These are phyloP conservation scores for Colletes collaris DNA, from an alignment of 2,888 invertebrate species.

Conservation along the genomic window DNA sequence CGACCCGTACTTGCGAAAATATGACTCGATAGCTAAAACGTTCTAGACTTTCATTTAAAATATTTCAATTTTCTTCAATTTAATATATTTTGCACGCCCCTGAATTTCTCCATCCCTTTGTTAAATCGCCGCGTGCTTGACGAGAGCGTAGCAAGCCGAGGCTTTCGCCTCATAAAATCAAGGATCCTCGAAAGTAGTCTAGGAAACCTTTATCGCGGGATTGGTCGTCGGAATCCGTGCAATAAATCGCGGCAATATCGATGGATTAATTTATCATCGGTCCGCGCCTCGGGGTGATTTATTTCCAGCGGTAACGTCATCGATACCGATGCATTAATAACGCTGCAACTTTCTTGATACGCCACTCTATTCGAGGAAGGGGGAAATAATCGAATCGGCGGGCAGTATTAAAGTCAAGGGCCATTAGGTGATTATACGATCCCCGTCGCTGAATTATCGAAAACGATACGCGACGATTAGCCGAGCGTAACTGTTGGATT, in stretches of 20 bases:
- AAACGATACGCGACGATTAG: neutral
- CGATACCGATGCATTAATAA: constrained; percentile 57
- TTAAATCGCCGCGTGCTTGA: no score
- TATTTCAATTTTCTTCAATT: no score
- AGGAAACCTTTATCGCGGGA: constrained; percentile 31
- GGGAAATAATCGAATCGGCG: constrained; percentile 37
- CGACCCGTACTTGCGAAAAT: constrained; percentile 3
- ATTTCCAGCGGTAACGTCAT: constrained; percentile 53
- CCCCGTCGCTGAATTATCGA: constrained; percentile 41
- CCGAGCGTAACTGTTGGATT: constrained; percentile 34
- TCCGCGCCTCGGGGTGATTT: constrained; percentile 42
- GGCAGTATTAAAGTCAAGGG: constrained; percentile 43
- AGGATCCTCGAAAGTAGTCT: constrained; percentile 19
- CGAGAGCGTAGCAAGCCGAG: no score
- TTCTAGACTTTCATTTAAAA: no score
- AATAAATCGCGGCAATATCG: constrained; percentile 48
- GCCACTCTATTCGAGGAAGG: constrained; percentile 9
- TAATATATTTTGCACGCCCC: no score
- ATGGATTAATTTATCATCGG: constrained; percentile 59
- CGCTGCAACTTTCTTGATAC: constrained; percentile 45
- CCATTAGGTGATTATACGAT: constrained; percentile 50
- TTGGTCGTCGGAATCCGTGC: constrained; percentile 41
- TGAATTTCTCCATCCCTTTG: no score
- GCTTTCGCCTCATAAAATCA: neutral
- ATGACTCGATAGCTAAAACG: no score